Conservation (phyloP, 1,140 invertebrate species). For the Hetaerina americana region DNA sequence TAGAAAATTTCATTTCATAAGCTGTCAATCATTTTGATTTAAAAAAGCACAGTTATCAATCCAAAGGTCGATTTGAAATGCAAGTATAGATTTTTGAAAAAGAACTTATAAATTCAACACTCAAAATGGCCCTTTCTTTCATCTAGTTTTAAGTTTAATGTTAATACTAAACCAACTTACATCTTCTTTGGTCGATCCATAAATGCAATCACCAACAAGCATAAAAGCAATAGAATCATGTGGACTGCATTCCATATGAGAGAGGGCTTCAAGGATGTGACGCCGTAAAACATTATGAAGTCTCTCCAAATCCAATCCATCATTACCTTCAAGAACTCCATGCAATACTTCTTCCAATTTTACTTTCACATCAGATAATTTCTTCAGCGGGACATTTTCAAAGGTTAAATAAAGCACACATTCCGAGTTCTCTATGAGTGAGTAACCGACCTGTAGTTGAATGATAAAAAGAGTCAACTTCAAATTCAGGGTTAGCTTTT, state of each 20-base stretch:
- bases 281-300: conserved; percentile 58
- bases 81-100: no score
- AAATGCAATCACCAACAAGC: conserved; percentile 69
- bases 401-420: conserved; percentile 56
- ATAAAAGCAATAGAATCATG: conserved; percentile 59
- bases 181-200: conserved; percentile 58
- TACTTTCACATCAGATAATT: conserved; percentile 47
- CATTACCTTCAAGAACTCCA: conserved; percentile 32
- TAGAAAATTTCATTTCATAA: no score
- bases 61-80: no score
- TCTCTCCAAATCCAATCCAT: conserved; percentile 59
- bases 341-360: conserved; percentile 43
- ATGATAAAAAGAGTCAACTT: no score
- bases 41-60: no score
- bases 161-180: conserved; percentile 36
- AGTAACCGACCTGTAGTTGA: conserved; percentile 51
- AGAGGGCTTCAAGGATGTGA: conserved; percentile 55
- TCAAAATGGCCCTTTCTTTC: no score
- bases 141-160: not conserved
- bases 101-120: no score
- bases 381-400: conserved; percentile 58
- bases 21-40: no score
- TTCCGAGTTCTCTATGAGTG: conserved; percentile 55
- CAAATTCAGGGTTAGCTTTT: no score
- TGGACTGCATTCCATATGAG: conserved; percentile 58